Evolutionary conservation across 2,113 vertebrate species (phyloP).

Genomic region (Leucopsar rothschildi): DNA sequence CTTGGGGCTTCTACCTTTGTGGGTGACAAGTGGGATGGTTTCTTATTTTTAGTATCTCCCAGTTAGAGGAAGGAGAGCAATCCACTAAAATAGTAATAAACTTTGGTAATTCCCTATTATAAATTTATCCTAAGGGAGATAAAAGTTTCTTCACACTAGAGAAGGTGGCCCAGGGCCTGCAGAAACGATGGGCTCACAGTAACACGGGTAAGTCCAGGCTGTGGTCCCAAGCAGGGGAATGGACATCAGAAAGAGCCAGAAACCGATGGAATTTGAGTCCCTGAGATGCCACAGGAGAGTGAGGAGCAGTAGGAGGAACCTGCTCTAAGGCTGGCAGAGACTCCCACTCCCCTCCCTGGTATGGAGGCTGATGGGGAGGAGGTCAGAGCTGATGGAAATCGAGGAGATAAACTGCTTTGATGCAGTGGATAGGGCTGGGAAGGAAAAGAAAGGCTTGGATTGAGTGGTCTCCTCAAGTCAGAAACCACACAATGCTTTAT

Average conservation of each 20-base stretch:
- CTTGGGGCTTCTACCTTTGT: fast-evolving
- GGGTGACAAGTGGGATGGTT: neutral
- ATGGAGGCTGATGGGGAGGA: neutral
- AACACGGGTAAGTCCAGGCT: fast-evolving
- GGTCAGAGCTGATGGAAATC: neutral
- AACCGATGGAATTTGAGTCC: neutral
- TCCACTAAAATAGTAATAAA: neutral
- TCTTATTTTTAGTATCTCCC: neutral
- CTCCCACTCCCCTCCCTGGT: neutral
- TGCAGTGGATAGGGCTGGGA: neutral
- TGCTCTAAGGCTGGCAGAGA: neutral
- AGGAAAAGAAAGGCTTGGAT: neutral
- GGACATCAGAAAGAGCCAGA: neutral
- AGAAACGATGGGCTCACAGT: neutral
- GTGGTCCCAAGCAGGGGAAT: neutral
- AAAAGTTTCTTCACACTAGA: neutral
- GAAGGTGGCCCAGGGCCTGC: neutral
- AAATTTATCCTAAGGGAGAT: neutral
- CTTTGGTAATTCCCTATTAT: neutral
- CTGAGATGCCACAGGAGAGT: neutral
- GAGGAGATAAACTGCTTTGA: neutral
- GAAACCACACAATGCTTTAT: fast-evolving
- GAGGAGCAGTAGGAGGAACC: neutral
- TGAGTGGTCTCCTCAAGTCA: neutral
- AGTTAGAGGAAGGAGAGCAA: neutral